Percentiles rank a stretch among this genome's conserved stretches.
These are phyloP conservation scores for Heteropelma amictum DNA, from an alignment of 2,888 invertebrate genomes.

Conservation along the genomic window DNA sequence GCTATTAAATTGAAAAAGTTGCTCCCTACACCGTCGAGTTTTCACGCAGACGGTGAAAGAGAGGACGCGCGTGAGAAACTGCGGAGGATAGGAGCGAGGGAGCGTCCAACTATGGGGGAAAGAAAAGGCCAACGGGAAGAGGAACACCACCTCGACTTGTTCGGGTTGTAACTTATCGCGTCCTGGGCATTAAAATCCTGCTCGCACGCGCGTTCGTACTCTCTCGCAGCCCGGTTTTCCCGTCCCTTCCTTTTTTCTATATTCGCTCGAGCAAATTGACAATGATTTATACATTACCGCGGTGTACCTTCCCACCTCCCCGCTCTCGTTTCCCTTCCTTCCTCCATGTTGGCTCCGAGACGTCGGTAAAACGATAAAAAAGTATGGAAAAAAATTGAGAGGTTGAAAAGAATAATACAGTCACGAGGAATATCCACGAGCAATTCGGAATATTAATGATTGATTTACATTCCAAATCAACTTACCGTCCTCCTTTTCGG, in stretches of 20 bases:
- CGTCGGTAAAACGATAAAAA: no score
- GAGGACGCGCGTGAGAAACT: neutral
- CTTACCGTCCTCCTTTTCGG: no score
- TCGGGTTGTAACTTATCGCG: slow-evolving; percentile 48
- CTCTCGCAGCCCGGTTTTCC: neutral
- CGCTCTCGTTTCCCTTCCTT: neutral
- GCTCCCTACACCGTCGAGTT: slow-evolving; percentile 42
- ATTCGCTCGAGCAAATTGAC: slow-evolving; percentile 46
- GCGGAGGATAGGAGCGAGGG: neutral
- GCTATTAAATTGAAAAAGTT: slow-evolving; percentile 62
- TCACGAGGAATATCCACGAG: no score
- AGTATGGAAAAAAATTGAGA: no score
- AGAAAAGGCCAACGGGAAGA: slow-evolving; percentile 25
- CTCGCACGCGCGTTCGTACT: slow-evolving; percentile 27
- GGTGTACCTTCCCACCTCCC: neutral
- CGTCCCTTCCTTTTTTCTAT: slow-evolving; percentile 1
- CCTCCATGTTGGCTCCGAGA: neutral
- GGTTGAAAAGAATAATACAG: no score
- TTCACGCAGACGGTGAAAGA: slow-evolving; percentile 3
- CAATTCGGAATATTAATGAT: no score
- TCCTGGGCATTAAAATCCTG: slow-evolving; percentile 41
- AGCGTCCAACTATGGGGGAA: neutral
- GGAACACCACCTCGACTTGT: slow-evolving; percentile 39
- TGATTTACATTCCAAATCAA: no score
- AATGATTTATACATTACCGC: slow-evolving; percentile 52